Conservation (phyloP, 92 coral and sea anemone species). For the Zoanthus sansibaricus region DNA sequence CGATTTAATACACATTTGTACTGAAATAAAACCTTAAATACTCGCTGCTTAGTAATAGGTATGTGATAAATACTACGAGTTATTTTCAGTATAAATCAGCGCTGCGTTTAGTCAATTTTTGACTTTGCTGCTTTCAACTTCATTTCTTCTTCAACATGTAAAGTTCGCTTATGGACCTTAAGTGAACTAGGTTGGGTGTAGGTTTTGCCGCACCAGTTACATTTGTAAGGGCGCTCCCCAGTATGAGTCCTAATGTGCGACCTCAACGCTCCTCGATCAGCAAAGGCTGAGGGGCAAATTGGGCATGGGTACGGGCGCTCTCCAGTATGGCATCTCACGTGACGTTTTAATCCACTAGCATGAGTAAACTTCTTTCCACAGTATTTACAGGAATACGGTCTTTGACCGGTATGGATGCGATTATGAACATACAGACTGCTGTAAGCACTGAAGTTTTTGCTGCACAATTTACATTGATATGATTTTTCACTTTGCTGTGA, state of each 20-base stretch:
- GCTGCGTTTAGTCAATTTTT: neutral
- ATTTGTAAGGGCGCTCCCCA: conserved; percentile 70
- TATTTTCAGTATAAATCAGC: neutral
- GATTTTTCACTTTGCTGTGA: conserved; percentile 52
- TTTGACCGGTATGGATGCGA: conserved; percentile 75
- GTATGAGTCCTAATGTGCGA: conserved; percentile 77
- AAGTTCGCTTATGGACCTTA: conserved; percentile 71
- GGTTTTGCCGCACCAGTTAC: conserved; percentile 70
- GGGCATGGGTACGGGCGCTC: conserved; percentile 77
- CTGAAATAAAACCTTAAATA: no score
- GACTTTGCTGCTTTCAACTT: conserved; percentile 22
- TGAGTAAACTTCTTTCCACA: conserved; percentile 74
- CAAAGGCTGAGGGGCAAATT: conserved; percentile 71
- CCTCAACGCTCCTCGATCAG: conserved; percentile 75
- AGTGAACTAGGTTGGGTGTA: conserved; percentile 74
- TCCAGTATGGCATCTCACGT: conserved; percentile 77
- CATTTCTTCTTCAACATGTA: conserved; percentile 58
- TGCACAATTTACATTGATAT: conserved; percentile 67
- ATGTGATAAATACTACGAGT: no score
- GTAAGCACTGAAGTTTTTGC: conserved; percentile 68
- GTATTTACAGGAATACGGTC: conserved; percentile 72
- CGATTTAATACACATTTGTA: no score
- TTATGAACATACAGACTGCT: conserved; percentile 78
- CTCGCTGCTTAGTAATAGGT: no score
- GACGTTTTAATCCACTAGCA: conserved; percentile 78